Percentiles rank a stretch among this genome's conserved stretches.
phyloP scores from a whole-genome alignment of 1,140 invertebrate genomes.

The Eupeodes corollae region DNA sequence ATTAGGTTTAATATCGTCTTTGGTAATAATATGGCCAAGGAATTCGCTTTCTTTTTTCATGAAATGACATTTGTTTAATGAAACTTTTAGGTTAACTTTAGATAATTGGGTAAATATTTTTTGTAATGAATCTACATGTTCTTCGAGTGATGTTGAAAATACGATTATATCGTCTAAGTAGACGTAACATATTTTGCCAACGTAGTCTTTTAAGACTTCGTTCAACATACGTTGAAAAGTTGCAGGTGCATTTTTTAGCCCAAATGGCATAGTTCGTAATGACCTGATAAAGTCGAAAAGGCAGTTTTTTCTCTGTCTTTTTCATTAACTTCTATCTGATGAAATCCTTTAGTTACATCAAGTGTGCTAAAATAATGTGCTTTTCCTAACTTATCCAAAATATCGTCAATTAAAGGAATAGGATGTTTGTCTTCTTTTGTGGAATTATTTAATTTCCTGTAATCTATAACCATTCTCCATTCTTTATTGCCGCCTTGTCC shows the following conservation, averaged over 20 bases:
- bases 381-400: constrained; percentile 29
- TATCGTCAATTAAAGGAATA: constrained; percentile 38
- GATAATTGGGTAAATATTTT: neutral
- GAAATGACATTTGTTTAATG: constrained; percentile 8
- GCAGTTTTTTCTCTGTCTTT: constrained; percentile 36
- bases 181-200: constrained; percentile 6
- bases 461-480: too few species aligned
- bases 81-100: constrained; percentile 8
- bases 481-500: constrained; percentile 17
- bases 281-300: constrained; percentile 28
- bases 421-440: too few species aligned
- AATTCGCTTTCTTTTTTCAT: constrained; percentile 17
- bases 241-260: constrained; percentile 24
- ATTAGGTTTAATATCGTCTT: constrained; percentile 5
- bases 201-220: constrained; percentile 8
- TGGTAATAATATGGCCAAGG: constrained; percentile 23
- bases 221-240: constrained; percentile 19
- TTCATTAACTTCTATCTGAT: constrained; percentile 35
- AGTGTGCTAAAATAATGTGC: constrained; percentile 32
- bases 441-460: too few species aligned
- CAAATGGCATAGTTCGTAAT: constrained; percentile 40
- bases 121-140: constrained; percentile 3
- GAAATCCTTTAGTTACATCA: constrained; percentile 37
- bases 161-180: constrained; percentile 24
- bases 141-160: constrained; percentile 12